These are phyloP conservation scores for Coccyzus lansbergi DNA, from an alignment of 2,797 vertebrate genomes.

Conservation along the genomic window DNA sequence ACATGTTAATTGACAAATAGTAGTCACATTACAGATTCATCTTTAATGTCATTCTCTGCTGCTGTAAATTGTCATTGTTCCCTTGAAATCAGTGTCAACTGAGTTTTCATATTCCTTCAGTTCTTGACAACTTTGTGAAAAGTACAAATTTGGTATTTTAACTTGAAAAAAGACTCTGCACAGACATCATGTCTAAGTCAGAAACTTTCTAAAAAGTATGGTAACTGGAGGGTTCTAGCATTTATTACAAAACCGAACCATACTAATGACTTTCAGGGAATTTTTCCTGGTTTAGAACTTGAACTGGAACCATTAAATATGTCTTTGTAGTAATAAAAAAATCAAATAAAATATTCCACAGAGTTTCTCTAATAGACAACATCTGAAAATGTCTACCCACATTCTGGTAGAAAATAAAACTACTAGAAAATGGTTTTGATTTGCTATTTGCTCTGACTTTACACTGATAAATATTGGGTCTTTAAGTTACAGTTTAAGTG, in stretches of 20 bases:
- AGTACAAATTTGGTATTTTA: background rate
- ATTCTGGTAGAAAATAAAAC: background rate
- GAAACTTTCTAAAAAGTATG: background rate
- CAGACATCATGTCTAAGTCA: background rate
- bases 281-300: background rate
- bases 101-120: background rate
- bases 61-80: background rate
- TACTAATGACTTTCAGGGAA: background rate
- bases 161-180: background rate
- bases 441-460: background rate
- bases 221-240: background rate
- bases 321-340: background rate
- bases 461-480: background rate
- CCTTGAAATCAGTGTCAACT: background rate
- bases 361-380: background rate
- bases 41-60: constrained; percentile 1
- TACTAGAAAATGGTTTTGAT: background rate
- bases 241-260: background rate
- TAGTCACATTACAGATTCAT: background rate
- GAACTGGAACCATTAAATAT: background rate
- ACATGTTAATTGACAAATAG: constrained; percentile 19
- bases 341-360: background rate
- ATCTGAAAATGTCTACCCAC: background rate
- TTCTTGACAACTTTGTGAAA: background rate
- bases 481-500: background rate